Base-by-base conservation (phyloP, 2,113 vertebrate genomes). In the Nesogale talazaci region DNA sequence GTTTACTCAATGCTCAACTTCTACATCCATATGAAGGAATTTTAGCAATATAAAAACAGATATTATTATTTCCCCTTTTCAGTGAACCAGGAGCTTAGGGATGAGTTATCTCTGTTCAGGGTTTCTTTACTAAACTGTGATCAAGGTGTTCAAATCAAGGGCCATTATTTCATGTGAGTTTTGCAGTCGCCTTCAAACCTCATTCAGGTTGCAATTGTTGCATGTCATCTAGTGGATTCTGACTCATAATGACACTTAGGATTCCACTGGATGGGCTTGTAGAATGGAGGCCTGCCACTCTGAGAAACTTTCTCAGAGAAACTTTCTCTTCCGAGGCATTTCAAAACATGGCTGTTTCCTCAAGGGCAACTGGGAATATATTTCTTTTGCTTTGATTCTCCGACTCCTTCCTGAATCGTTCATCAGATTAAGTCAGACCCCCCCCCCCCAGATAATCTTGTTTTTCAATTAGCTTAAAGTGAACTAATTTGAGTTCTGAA, bases 1-100 rank as follows among this genome's bases (percentile, higher is more conserved):
- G 10, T 10, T 10, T 46, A 46, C 10, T 46, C 42, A 46, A 46
- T 46, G 42, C 10, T 10, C 10, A 10, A 46, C 42, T 46, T 46
- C 42, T 46, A 46, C 10, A 10, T 46, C 5, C 10, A 46, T 46
- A 46, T 46, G 42, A 46, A 46, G 42, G 5, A 46, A 46, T 5
- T 46, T 46, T 46, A 46, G 42, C 42, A 46, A 10, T 46, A 46
- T 46, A 10, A 10, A 3, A 69, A 34, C 19, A 70, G 29, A 83
- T 31, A 69, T 86, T 38, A 57, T 63, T 61, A 59, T 86, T 94
- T 92, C 14, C 84, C 25, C n/a, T 9, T 88, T 85, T 90, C 22
- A 78, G 11, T 88, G 63, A 25, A 1, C 88, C 77, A 90, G 52
- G 38, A 83, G 17, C 80, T 6, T 40, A 84, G 16, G 15, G 57